A percentile compares a stretch with the other conserved stretches of the same genome.
phyloP scores from a whole-genome alignment of 2,888 invertebrate genomes.

The Clostera curtula region DNA sequence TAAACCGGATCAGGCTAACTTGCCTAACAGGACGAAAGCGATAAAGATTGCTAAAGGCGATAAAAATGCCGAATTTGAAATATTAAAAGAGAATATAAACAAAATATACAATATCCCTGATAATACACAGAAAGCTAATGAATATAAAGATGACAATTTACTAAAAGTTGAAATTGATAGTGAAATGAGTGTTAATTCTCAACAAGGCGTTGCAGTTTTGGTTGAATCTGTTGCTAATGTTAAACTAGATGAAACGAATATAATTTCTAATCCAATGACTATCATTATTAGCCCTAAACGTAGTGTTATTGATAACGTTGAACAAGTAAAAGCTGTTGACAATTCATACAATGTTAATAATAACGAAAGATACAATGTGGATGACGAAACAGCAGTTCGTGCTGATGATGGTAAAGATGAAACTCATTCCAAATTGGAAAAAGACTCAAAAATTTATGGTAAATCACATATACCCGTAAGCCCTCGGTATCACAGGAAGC shows the following conservation, averaged over 20 bases:
- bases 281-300: constrained; percentile 43
- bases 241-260: constrained; percentile 11
- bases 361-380: too few relatives aligned
- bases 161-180: constrained; percentile 40
- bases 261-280: constrained; percentile 32
- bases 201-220: constrained; percentile 29
- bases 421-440: too few relatives aligned
- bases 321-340: too few relatives aligned
- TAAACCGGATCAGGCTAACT: neutral
- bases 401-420: too few relatives aligned
- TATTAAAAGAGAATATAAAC: constrained; percentile 35
- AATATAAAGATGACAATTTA: constrained; percentile 22
- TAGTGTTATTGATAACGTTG: too few relatives aligned
- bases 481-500: too few relatives aligned
- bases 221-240: constrained; percentile 33
- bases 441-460: too few relatives aligned
- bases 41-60: constrained; percentile 14
- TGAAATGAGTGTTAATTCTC: constrained; percentile 24
- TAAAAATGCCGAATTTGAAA: constrained; percentile 32
- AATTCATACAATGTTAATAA: too few relatives aligned
- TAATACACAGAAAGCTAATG: constrained; percentile 1
- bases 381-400: too few relatives aligned
- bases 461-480: too few relatives aligned
- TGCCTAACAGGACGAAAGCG: constrained; percentile 10
- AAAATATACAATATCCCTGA: constrained; percentile 32